phyloP scores from a whole-genome alignment of 2,113 vertebrate genomes.

The Apodemus sylvaticus region DNA sequence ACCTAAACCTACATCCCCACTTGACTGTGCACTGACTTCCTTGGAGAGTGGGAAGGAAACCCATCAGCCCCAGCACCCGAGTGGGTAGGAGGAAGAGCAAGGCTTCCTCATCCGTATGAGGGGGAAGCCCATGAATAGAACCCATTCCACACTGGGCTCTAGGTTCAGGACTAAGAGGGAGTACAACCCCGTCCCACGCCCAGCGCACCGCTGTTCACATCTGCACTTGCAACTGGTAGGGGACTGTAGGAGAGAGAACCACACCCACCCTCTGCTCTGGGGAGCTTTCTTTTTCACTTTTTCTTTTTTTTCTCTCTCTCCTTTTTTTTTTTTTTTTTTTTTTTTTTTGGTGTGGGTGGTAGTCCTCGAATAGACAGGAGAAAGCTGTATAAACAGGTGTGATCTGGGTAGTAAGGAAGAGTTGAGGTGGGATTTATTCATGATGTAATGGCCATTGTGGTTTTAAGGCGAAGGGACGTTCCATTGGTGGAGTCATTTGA shows the following conservation, averaged over 20 bases:
- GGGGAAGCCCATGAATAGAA: not conserved
- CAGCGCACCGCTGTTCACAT: not conserved
- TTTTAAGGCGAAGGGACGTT: not conserved
- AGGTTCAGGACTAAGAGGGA: not conserved
- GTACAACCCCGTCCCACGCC: no score
- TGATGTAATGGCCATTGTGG: not conserved
- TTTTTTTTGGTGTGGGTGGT: no score
- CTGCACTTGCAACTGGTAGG: not conserved
- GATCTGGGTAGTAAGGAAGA: no score
- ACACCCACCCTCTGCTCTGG: not conserved
- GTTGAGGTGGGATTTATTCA: not conserved
- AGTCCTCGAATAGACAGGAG: not conserved
- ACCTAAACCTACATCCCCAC: not conserved
- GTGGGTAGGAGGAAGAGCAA: not conserved
- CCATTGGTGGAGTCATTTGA: accelerated
- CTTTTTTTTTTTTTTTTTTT: no score
- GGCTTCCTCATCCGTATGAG: not conserved
- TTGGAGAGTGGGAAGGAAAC: not conserved
- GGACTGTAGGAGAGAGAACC: not conserved
- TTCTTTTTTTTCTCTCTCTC: no score
- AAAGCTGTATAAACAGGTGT: not conserved
- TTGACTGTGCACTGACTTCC: not conserved
- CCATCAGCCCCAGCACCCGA: no score
- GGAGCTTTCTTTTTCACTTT: no score
- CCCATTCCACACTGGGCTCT: not conserved